phyloP scores from a whole-genome alignment of 1,140 invertebrate genomes.

The Drosophila murphyi region DNA sequence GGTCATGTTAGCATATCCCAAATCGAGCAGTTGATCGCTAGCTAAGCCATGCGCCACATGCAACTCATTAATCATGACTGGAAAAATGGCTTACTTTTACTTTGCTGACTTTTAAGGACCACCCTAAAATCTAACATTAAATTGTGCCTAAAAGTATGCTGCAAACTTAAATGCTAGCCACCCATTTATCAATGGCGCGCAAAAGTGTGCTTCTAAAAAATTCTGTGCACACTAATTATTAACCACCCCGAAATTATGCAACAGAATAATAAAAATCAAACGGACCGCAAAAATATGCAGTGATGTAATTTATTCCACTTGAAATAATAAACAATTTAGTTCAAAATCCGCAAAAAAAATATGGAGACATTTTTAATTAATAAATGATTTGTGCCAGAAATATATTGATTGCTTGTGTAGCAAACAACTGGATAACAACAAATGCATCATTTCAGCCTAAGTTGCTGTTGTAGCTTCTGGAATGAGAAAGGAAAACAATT shows the following conservation, averaged over 20 bases:
- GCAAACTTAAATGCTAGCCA: not conserved
- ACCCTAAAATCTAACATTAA: not conserved
- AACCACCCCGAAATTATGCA: not conserved
- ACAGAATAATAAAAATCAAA: not conserved
- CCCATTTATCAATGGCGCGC: not conserved
- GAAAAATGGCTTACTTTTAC: too few relatives aligned
- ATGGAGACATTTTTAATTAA: not conserved
- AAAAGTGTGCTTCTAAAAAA: constrained; percentile 7
- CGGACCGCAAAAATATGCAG: constrained; percentile 9
- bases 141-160: constrained; percentile 17
- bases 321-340: constrained; percentile 10
- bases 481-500: constrained; percentile 13
- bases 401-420: not conserved
- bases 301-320: not conserved
- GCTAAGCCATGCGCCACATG: too few relatives aligned
- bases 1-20: too few relatives aligned
- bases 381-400: constrained; percentile 8
- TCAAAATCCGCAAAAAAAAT: not conserved
- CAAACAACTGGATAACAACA: not conserved
- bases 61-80: too few relatives aligned
- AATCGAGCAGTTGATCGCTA: too few relatives aligned
- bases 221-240: too few relatives aligned
- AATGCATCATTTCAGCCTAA: not conserved
- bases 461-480: not conserved
- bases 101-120: constrained; percentile 2